These are phyloP conservation scores for Phengaris alcon DNA, from an alignment of 2,888 invertebrate genomes.

Conservation along the genomic window DNA sequence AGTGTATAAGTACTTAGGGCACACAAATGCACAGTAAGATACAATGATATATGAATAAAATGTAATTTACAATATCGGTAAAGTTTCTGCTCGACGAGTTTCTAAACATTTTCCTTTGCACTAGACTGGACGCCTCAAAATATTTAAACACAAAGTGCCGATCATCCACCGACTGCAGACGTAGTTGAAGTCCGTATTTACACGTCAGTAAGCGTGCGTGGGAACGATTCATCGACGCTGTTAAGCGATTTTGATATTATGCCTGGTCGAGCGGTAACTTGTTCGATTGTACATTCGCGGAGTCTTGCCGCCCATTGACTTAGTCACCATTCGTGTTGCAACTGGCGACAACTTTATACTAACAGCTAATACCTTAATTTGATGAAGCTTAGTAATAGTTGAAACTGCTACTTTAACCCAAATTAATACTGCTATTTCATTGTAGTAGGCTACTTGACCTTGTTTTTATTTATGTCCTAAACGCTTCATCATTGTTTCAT, in stretches of 20 bases:
- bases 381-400: background rate
- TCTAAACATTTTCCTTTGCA: no score
- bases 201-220: no score
- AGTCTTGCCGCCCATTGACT: slow-evolving; percentile 9
- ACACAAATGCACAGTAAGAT: slow-evolving; percentile 12
- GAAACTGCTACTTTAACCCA: background rate
- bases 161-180: no score
- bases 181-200: no score
- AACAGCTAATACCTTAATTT: background rate
- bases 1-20: background rate
- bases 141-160: no score
- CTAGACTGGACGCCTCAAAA: no score
- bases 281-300: background rate
- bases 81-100: no score
- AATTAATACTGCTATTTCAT: background rate
- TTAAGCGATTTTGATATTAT: no score
- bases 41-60: background rate
- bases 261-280: no score
- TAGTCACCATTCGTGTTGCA: background rate
- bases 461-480: no score
- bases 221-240: no score
- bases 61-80: background rate
- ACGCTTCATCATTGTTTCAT: no score
- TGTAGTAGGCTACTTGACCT: background rate
- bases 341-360: background rate